Evolutionary conservation across 2,888 invertebrate genomes (phyloP).

Genomic region (Campoplex capitator): DNA sequence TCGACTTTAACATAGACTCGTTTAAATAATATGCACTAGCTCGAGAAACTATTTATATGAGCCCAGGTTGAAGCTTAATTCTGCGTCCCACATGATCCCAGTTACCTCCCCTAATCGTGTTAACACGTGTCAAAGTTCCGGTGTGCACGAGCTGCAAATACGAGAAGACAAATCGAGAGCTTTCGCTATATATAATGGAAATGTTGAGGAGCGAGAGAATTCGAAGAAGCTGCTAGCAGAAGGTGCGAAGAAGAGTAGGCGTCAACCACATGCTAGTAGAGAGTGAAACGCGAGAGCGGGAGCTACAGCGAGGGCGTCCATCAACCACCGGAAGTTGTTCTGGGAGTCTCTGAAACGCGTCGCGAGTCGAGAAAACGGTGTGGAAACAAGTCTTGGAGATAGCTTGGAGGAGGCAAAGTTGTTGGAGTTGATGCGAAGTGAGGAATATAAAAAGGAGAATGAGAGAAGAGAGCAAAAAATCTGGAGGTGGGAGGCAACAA

Average conservation of each 20-base stretch:
- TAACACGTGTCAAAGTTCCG: constrained; percentile 22
- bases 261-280: constrained; percentile 58
- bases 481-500: constrained; percentile 13
- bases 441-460: constrained; percentile 45
- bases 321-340: constrained; percentile 67
- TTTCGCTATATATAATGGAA: background rate
- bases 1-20: background rate
- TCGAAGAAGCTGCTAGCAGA: constrained; percentile 57
- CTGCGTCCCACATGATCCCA: background rate
- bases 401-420: constrained; percentile 51
- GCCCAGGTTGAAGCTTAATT: background rate
- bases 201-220: constrained; percentile 30
- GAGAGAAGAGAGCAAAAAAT: constrained; percentile 24
- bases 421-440: constrained; percentile 60
- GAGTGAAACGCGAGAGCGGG: constrained; percentile 34
- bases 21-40: background rate
- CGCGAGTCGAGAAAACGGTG: constrained; percentile 63
- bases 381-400: constrained; percentile 51
- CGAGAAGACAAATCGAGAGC: constrained; percentile 59
- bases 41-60: background rate
- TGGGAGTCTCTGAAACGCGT: constrained; percentile 36
- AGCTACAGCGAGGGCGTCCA: constrained; percentile 59
- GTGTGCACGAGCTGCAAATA: constrained; percentile 45
- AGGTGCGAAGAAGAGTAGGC: constrained; percentile 57
- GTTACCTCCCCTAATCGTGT: constrained; percentile 24